Evolutionary conservation across 2,113 vertebrate genomes (phyloP).

Genomic region (Nothobranchius kuhntae): DNA sequence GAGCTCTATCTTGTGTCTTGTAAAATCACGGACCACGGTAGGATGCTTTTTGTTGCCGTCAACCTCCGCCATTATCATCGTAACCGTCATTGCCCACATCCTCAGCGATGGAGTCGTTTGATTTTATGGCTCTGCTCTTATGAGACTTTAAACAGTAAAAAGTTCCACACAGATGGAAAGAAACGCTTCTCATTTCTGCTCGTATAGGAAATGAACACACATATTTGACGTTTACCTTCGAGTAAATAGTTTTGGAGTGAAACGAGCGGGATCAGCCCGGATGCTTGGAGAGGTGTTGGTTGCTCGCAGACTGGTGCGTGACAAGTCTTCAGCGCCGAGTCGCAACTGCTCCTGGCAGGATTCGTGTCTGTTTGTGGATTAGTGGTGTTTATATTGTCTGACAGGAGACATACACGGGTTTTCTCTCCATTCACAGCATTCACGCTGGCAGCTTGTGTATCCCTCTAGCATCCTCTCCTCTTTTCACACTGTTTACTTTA

Average conservation of each 20-base stretch:
- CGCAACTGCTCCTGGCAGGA: neutral
- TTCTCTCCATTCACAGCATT: slow-evolving; percentile 11
- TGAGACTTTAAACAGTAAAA: slow-evolving; percentile 67
- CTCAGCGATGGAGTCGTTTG: slow-evolving; percentile 45
- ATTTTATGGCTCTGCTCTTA: slow-evolving; percentile 50
- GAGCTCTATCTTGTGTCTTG: slow-evolving; percentile 98
- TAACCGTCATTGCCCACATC: slow-evolving; percentile 52
- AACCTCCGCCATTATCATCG: slow-evolving; percentile 55
- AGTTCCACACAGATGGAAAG: slow-evolving; percentile 55
- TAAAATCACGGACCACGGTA: slow-evolving; percentile 99
- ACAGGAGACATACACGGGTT: slow-evolving; percentile 18
- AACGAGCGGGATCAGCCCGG: neutral
- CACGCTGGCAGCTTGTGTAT: slow-evolving; percentile 16
- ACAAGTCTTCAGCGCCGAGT: neutral
- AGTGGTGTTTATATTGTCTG: slow-evolving; percentile 30
- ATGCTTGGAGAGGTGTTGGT: neutral
- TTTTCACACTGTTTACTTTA: slow-evolving; percentile 33
- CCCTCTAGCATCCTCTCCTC: slow-evolving; percentile 17
- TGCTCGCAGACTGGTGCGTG: neutral
- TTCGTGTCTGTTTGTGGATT: slow-evolving; percentile 29
- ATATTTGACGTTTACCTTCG: neutral
- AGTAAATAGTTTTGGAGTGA: slow-evolving; percentile 9
- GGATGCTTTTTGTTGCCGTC: slow-evolving; percentile 71
- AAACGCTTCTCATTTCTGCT: slow-evolving; percentile 6
- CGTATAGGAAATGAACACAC: neutral